phyloP scores from a whole-genome alignment of 2,113 vertebrate genomes.

The Gambusia affinis region DNA sequence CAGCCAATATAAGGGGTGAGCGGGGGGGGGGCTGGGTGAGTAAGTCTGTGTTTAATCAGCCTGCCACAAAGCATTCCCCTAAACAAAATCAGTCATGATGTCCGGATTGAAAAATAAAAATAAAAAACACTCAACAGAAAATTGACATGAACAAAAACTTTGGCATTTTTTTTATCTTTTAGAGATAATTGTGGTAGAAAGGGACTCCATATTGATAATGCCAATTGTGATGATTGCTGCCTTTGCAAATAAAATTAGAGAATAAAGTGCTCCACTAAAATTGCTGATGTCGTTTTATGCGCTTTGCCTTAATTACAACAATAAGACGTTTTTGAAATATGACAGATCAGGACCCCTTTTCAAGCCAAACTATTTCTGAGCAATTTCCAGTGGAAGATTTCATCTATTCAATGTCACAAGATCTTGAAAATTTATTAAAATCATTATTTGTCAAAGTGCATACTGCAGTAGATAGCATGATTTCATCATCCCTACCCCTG shows the following conservation, averaged over 20 bases:
- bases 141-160: slow-evolving; percentile 72
- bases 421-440: neutral
- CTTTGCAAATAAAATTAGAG: neutral
- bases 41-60: slow-evolving; percentile 69
- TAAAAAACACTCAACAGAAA: slow-evolving; percentile 49
- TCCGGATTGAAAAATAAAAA: slow-evolving; percentile 34
- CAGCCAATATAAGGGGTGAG: slow-evolving; percentile 44
- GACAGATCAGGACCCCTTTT: neutral
- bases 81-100: slow-evolving; percentile 70
- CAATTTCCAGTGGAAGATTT: neutral
- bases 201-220: slow-evolving; percentile 50
- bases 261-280: neutral
- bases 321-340: neutral
- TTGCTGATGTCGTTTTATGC: neutral
- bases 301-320: neutral
- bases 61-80: slow-evolving; percentile 61
- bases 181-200: slow-evolving; percentile 53
- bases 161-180: slow-evolving; percentile 66
- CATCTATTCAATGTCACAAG: neutral
- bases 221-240: slow-evolving; percentile 11
- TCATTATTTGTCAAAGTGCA: neutral
- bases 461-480: neutral
- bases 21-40: neutral
- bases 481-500: too few species aligned
- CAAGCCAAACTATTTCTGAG: neutral